Evolutionary conservation across 2,888 invertebrate species (phyloP), one percentile per base, ranked within the genome.

Genomic region (Callosobruchus maculatus): DNA sequence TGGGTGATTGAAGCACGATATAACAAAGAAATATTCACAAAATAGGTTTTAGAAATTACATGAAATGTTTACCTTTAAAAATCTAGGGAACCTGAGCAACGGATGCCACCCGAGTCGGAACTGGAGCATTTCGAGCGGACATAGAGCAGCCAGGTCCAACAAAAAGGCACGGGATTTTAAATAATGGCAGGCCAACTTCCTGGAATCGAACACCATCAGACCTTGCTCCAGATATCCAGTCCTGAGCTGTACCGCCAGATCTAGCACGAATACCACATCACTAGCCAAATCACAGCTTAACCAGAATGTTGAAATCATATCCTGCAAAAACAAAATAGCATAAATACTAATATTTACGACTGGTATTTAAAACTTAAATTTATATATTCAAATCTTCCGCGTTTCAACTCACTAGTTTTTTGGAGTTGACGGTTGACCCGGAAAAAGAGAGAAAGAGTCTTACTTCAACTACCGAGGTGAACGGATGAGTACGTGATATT

Each of bases 161-260:
- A 95, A 89, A 86, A 98, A 97, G 79, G 94, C 91, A 81, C 93
- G 92, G 31, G 97, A 97, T 79, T 92, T 91, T 79, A 96, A 88
- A 87, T 98, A 98, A 86, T 97, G 97, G 79, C 92, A 92, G 74
- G 97, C 96, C 77, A 98, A 89, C 86, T 97, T 97, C 84, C 91
- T 94, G 77, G 94, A 94, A 86, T 98, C 95, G 88, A 96, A 97
- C 68, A 98, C 95, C 94, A 97, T 96, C 21, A 97, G 91, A 73
- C 81, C 98, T 85, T 97, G 97, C 87, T 98, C 97, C 83, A 98
- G 89, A 86, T 97, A 98, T 21, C 98, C 98, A 70, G 98, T 98
- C 78, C 98, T 90, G 81, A 98, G 92, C 88, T 98, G 98, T 77
- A 97, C 96, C 73, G 93, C 91, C 80, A 98, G 93, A 88, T 98